These are phyloP conservation scores for Acanthaster planci DNA, from an alignment of 35 echinoderm and acorn worm species.

Conservation along the genomic window DNA sequence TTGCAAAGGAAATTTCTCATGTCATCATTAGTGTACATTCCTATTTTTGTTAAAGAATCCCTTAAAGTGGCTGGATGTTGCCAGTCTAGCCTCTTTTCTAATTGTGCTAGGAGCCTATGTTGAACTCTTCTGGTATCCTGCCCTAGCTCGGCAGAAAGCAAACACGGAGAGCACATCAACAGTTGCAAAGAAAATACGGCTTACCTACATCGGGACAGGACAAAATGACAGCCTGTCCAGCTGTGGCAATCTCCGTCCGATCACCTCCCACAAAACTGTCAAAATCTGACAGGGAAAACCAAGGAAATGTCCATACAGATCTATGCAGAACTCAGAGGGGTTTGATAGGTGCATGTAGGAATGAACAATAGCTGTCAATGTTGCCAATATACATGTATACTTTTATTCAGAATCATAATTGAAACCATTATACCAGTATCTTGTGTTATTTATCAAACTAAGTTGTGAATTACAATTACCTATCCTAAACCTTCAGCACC, in stretches of 20 bases:
- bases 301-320: background rate
- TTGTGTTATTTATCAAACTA: too few relatives aligned
- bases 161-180: background rate
- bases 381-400: too few relatives aligned
- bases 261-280: constrained; percentile 28
- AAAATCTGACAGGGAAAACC: constrained; percentile 26
- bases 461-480: too few relatives aligned
- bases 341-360: background rate
- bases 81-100: too few relatives aligned
- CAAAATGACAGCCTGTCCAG: constrained; percentile 27
- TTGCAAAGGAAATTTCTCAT: too few relatives aligned
- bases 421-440: too few relatives aligned
- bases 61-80: too few relatives aligned
- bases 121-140: background rate
- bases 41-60: too few relatives aligned
- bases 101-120: background rate
- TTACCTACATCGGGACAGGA: constrained; percentile 44
- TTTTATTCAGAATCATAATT: too few relatives aligned
- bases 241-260: background rate
- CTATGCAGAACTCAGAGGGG: background rate
- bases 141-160: too few relatives aligned
- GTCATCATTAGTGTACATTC: too few relatives aligned
- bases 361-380: background rate
- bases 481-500: too few relatives aligned
- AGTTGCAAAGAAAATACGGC: background rate